Evolutionary conservation across 1,140 invertebrate genomes (phyloP), one percentile per base, ranked within the genome.

Genomic region (Neodiprion pinetum): DNA sequence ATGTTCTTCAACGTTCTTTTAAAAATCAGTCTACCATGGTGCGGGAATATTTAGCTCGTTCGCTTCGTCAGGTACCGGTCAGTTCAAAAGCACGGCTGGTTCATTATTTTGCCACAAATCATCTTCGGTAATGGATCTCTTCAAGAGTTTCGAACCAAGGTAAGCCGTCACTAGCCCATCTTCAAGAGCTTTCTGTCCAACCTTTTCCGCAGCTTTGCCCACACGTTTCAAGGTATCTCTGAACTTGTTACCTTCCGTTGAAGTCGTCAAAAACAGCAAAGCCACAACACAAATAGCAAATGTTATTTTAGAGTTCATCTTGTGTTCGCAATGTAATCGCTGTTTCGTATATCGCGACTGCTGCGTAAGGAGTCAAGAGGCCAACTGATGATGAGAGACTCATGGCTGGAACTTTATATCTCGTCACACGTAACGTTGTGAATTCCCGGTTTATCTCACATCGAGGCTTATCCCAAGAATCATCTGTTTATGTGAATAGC

Each of bases 151-250:
- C 23, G 17, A 23, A 12, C 7, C 67, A 11, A 69, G 12, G 67
- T 23, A 23, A 69, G 67, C 67, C 0, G 67, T 17, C 23, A 69
- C 67, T 11, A 7, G 12, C 10, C 23, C 67, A 69, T 69, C 67
- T 0, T 69, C 67, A 11, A 23, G 67, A 23, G 67, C 67, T 69
- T 69, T 69, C 23, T 69, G 10, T 17, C 67, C 67, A 23, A 69
- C 7, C 21, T 69, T 69, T 9, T 69, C 67, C 7, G 7, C n/a
- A 69, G 9, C 12, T 14, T 69, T 14, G 12, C 67, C 67, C 7
- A 69, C 11, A 12, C 11, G 67, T 7, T 47, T 11, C 17, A 11
- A 69, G 23, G 40, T 11, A 23, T 47, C 40, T 21, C 4, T 23
- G 21, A 69, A 69, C 11, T 14, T 69, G 12, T 11, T 23, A 23